Base-by-base conservation (phyloP, 2,888 invertebrate species). In the Xestia c-nigrum region DNA sequence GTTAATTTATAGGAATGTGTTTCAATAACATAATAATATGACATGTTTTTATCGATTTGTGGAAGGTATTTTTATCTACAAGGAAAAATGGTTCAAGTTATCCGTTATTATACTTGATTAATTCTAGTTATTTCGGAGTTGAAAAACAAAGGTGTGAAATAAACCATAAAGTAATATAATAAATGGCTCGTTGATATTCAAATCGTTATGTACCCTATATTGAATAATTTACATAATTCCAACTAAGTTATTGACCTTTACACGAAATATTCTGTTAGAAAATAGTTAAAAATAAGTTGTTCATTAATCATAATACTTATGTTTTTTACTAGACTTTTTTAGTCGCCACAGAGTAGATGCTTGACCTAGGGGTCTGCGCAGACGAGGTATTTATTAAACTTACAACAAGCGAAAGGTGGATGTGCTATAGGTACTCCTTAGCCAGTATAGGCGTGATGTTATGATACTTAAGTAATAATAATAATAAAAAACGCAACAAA, bases 211-310 rank as follows among this genome's bases (percentile, higher is more conserved):
- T 24, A 46, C 0, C 3, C 19, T 14, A 31, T 31, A 31, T 16
- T 64, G 47, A 68, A 83, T 71, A 63, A 68, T 64, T 63, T 46
- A 55, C 5, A 52, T 24, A 55, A 80, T 71, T 69, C 47, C 21
- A 9, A 73, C 31, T 40, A 81, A 59, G 84, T 78, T 78, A 69
- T 76, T 85, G 78, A 78, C 78, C 75, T 76, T 61, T 63, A 66
- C 40, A 66, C 16, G 40, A 52, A 61, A 78, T 71, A 55, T 73
- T 63, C 55, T 59, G 40, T 47, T 59, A 59, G 31, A n/a, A 38
- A 59, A 43, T 7, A 67, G 21, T 16, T 38, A 61, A 52, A 77
- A 79, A 3, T 16, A n/a, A 47, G n/a, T 19, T 47, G 4, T 57
- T 3, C 19, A 31, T 47, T 63, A 38, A 46, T 38, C 16, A 40